These are phyloP conservation scores for Fundulus diaphanus DNA, from an alignment of 2,797 vertebrate genomes.

Conservation along the genomic window DNA sequence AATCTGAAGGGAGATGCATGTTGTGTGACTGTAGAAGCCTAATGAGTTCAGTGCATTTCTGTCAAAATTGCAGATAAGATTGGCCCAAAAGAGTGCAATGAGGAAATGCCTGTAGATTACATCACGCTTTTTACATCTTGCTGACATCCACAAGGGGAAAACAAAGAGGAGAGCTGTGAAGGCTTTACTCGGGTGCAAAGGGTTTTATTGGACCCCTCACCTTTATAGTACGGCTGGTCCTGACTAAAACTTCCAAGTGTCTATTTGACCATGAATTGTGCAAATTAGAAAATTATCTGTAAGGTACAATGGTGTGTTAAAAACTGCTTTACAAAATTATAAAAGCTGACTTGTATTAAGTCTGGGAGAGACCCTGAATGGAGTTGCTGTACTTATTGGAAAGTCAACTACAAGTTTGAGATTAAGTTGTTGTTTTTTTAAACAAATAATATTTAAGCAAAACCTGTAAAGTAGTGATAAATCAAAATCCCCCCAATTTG, in stretches of 20 bases:
- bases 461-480: neutral
- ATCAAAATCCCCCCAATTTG: too few relatives aligned
- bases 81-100: neutral
- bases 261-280: neutral
- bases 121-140: neutral
- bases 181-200: neutral
- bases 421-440: too few relatives aligned
- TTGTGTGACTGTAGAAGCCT: neutral
- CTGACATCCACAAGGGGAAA: neutral
- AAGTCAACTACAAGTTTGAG: neutral
- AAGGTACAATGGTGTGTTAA: neutral
- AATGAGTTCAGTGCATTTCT: neutral
- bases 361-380: neutral
- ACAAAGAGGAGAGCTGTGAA: neutral
- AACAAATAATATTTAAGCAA: neutral
- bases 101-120: neutral
- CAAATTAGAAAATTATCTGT: neutral
- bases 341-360: neutral
- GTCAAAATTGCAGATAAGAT: neutral
- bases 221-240: neutral
- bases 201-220: neutral
- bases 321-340: neutral
- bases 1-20: neutral
- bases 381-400: neutral
- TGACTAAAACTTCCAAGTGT: neutral